phyloP scores from a whole-genome alignment of 2,888 invertebrate genomes.

The Sarcophaga caerulescens region DNA sequence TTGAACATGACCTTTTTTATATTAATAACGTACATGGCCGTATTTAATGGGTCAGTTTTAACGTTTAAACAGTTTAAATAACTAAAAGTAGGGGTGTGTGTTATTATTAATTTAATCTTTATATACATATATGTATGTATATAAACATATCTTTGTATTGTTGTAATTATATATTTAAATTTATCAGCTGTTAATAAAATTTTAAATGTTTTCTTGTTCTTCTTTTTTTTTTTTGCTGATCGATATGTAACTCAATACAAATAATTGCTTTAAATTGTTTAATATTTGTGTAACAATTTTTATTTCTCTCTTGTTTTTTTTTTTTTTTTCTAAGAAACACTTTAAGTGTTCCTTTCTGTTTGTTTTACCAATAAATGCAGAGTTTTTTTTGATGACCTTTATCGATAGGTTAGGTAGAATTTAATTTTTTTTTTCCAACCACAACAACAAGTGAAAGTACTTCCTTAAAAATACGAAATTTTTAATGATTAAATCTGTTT shows the following conservation, averaged over 20 bases:
- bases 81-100: constrained; percentile 20
- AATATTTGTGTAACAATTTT: background rate
- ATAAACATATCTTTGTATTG: constrained; percentile 17
- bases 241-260: constrained; percentile 53
- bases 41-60: constrained; percentile 56
- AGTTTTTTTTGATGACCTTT: background rate
- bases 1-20: constrained; percentile 48
- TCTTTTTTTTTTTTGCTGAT: background rate
- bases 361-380: background rate
- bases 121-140: background rate
- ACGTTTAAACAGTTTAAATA: background rate
- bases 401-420: no score
- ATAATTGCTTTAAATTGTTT: constrained; percentile 13
- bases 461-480: no score
- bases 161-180: constrained; percentile 17
- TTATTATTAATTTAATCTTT: background rate
- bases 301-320: background rate
- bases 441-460: no score
- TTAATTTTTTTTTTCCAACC: no score
- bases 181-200: constrained; percentile 62
- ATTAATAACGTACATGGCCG: background rate
- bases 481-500: no score
- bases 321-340: constrained; percentile 40
- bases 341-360: constrained; percentile 22
- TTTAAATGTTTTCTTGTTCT: constrained; percentile 49